phyloP scores from a whole-genome alignment of 2,113 vertebrate species.

The Bungarus multicinctus region DNA sequence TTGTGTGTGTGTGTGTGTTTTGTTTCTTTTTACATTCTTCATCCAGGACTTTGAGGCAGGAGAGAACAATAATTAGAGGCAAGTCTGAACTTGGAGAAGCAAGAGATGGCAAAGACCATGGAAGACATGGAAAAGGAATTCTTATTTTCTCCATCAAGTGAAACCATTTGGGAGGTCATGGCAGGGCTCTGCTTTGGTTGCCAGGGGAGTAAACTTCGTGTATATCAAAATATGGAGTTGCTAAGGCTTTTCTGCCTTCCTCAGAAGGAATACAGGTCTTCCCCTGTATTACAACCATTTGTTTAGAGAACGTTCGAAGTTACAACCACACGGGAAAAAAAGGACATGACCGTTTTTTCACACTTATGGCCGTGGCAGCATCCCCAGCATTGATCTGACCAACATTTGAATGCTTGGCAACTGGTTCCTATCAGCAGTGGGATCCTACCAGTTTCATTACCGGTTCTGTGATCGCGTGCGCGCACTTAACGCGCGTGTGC shows the following conservation, averaged over 20 bases:
- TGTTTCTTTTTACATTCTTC: not conserved
- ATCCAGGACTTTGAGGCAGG: constrained; percentile 1
- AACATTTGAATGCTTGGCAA: not conserved
- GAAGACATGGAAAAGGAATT: not conserved
- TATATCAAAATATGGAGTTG: not conserved
- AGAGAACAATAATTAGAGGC: constrained; percentile 3
- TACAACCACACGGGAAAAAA: not conserved
- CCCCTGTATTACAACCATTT: not conserved
- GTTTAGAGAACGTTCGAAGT: not conserved
- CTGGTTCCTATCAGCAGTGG: no score
- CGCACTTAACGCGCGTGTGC: no score
- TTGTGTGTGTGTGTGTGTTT: not conserved
- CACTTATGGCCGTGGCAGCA: not conserved
- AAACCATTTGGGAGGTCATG: not conserved
- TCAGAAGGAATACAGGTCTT: not conserved
- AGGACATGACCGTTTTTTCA: not conserved
- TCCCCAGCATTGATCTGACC: not conserved
- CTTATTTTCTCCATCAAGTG: not conserved
- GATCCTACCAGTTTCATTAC: no score
- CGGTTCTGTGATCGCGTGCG: no score
- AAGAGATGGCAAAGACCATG: not conserved
- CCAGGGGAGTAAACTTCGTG: not conserved
- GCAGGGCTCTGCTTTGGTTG: not conserved
- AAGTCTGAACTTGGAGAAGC: not conserved
- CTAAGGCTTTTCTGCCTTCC: not conserved